Evolutionary conservation across 1,140 invertebrate genomes (phyloP), one percentile per base, ranked within the genome.

Genomic region (Linepithema humile): DNA sequence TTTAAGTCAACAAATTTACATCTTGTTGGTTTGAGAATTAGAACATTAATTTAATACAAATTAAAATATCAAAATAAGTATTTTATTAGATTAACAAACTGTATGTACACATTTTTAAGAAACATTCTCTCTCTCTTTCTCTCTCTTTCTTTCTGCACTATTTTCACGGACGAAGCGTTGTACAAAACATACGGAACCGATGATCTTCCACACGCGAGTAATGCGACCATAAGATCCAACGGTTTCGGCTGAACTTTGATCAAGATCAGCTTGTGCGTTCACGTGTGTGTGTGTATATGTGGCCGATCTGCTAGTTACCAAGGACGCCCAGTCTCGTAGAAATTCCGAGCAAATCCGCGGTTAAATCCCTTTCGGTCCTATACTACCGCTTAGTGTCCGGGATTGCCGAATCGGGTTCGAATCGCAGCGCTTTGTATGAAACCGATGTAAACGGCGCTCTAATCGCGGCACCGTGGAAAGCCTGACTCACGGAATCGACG

Each of bases 271-370:
- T 59, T 38, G 53, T 43, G 3, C 15, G 2, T 15, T 35, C 3
- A 2, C 23, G 10, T 40, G n/a, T 65, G 62, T 5, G 62, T 23
- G 12, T 64, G 15, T n/a, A 10, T 10, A 20, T 1, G 20, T 26
- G 3, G 38, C n/a, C 62, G 45, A 59, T 57, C 40, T 38, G 26
- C 57, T 62, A 70, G 73, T 82, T 83, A 85, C 53, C 48, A 17
- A 3, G 35, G 23, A 57, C 26, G 45, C 45, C 23, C 43, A 35
- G 10, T 83, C 72, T 75, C 59, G 82, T 77, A 77, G 82, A 83
- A 83, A 83, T 83, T 83, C 70, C 82, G 59, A 55, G 55, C 59
- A 83, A 83, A 83, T 83, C 82, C 82, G 59, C 59, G 72, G 70
- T 83, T 64, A 75, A 83, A 83, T 74, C 70, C 82, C 82, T 35